phyloP scores from a whole-genome alignment of 2,888 invertebrate species.

The Polymixis lichenea region DNA sequence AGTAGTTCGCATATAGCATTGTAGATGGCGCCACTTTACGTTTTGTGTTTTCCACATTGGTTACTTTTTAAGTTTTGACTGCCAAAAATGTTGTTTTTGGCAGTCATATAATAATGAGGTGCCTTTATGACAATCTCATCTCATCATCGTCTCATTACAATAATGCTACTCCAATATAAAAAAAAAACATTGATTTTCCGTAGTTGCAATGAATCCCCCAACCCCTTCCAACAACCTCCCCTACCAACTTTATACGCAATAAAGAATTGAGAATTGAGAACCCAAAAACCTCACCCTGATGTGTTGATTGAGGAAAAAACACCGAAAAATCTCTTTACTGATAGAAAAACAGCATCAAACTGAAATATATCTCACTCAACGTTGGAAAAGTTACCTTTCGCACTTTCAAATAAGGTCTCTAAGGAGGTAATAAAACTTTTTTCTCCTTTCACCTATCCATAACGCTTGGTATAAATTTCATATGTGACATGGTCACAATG shows the following conservation, averaged over 20 bases:
- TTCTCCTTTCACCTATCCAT: constrained; percentile 24
- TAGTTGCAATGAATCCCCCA: neutral
- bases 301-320: constrained; percentile 25
- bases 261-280: too few relatives aligned
- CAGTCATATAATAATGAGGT: too few relatives aligned
- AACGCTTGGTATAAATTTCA: constrained; percentile 51
- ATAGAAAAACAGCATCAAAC: constrained; percentile 43
- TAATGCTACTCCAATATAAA: neutral
- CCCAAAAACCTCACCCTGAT: neutral
- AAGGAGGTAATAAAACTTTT: constrained; percentile 48
- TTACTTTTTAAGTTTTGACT: too few relatives aligned
- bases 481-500: constrained; percentile 32
- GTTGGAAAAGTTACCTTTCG: constrained; percentile 31
- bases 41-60: too few relatives aligned
- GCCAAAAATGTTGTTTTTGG: too few relatives aligned
- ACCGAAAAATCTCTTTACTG: neutral
- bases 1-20: too few relatives aligned
- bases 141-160: neutral
- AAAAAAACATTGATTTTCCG: neutral
- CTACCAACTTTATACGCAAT: too few relatives aligned
- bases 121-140: too few relatives aligned
- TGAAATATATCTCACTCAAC: constrained; percentile 46
- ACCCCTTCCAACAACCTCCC: too few relatives aligned
- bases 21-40: too few relatives aligned
- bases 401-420: constrained; percentile 35